These are phyloP conservation scores for Phenganax subtilis DNA, from an alignment of 92 coral and sea anemone species.

Conservation along the genomic window DNA sequence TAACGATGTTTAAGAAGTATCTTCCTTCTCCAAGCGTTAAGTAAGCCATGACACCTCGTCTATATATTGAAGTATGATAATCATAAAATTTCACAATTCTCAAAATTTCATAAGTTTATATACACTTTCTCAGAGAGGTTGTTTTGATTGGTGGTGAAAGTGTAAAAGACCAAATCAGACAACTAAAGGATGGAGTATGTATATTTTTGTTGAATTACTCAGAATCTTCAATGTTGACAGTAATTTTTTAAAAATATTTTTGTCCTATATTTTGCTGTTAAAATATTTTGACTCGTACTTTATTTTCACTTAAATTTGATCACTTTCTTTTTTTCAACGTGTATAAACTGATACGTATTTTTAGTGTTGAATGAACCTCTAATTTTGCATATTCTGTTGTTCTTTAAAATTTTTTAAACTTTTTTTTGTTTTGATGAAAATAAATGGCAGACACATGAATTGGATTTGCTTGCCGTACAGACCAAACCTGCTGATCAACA, in stretches of 20 bases:
- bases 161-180: slow-evolving; percentile 79
- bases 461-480: too few species aligned
- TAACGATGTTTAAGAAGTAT: slow-evolving; percentile 68
- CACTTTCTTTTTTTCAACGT: not conserved
- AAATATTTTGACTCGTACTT: not conserved
- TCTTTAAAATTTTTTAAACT: too few species aligned
- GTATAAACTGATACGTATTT: not conserved
- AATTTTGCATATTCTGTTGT: too few species aligned
- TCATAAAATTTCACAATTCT: not conserved
- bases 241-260: too few species aligned
- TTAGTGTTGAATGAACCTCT: too few species aligned
- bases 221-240: too few species aligned
- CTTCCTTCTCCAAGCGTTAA: slow-evolving; percentile 81
- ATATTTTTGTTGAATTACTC: not conserved
- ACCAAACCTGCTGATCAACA: too few species aligned
- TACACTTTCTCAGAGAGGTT: slow-evolving; percentile 58
- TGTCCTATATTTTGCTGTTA: not conserved
- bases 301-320: not conserved
- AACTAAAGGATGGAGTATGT: slow-evolving; percentile 79
- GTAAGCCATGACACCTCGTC: slow-evolving; percentile 47
- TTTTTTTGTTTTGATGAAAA: too few species aligned
- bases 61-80: not conserved
- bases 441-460: too few species aligned
- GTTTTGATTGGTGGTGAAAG: slow-evolving; percentile 92
- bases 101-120: not conserved